phyloP scores from a whole-genome alignment of 2,888 invertebrate species.

The Bursaphelenchus okinawaensis region DNA sequence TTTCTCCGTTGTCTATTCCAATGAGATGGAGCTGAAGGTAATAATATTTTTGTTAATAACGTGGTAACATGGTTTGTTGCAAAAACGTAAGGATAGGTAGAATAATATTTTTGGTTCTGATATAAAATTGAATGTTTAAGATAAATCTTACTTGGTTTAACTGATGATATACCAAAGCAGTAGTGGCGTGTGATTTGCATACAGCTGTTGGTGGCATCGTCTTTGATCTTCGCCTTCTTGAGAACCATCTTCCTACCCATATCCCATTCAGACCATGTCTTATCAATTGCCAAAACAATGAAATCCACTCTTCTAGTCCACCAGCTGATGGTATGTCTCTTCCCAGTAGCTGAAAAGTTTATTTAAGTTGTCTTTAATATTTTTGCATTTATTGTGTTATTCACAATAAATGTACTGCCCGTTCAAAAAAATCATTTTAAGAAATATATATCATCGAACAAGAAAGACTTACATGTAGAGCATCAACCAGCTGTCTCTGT shows the following conservation, averaged over 20 bases:
- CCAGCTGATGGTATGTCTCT: slow-evolving; percentile 45
- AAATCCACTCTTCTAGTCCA: slow-evolving; percentile 40
- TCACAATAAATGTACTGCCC: too few relatives aligned
- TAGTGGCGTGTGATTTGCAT: slow-evolving; percentile 51
- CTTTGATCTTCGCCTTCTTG: slow-evolving; percentile 32
- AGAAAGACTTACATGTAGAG: slow-evolving; percentile 36
- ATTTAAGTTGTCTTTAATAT: too few relatives aligned
- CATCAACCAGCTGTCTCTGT: slow-evolving; percentile 46
- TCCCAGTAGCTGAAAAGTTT: slow-evolving; percentile 37
- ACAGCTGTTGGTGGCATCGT: slow-evolving; percentile 42
- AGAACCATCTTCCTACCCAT: slow-evolving; percentile 53
- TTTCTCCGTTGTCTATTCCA: slow-evolving; percentile 36
- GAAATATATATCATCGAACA: too few relatives aligned
- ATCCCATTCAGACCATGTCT: slow-evolving; percentile 49
- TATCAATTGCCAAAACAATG: slow-evolving; percentile 40
- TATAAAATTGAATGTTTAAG: slow-evolving; percentile 1
- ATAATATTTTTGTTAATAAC: too few relatives aligned
- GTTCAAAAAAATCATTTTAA: too few relatives aligned
- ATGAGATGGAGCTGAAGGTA: slow-evolving; percentile 44
- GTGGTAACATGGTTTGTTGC: too few relatives aligned
- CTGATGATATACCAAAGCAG: slow-evolving; percentile 54
- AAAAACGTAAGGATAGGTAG: too few relatives aligned
- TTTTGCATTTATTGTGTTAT: too few relatives aligned
- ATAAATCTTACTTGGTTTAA: slow-evolving; percentile 37
- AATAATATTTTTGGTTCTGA: neutral